Evolutionary conservation across 2,113 vertebrate species (phyloP), one percentile per base, ranked within the genome.

Genomic region (Ascaphus truei): DNA sequence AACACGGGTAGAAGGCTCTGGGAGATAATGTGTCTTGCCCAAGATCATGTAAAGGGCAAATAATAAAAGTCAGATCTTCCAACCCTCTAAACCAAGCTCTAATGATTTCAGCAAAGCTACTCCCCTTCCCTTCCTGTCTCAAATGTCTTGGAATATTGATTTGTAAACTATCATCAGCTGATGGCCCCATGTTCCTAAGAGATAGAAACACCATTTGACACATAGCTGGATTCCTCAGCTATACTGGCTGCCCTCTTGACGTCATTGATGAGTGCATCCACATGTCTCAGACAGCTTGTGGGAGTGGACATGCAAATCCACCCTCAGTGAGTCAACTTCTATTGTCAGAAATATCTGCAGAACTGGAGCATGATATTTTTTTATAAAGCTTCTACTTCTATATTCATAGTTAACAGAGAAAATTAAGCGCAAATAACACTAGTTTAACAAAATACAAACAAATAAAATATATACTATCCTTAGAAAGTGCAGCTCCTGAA

Each of bases 21-120:
- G 33, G 67, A 47, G 56, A 69, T 61, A 61, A 48, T 69, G 47
- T 61, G 34, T 69, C 67, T 37, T 41, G 25, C 56, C 30, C 67
- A 69, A 52, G 56, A 61, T 60, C 67, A 69, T n/a, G 41, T 52
- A 60, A 48, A 69, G 67, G 67, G 56, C 67, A 61, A 48, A 60
- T 52, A 51, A 69, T 37, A 69, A 69, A 69, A 61, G 67, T 61
- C 57, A 69, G 20, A 34, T 52, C 61, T 69, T 69, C 47, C 56
- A 60, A 25, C 52, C 65, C 67, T 69, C 57, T 69, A 61, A 41
- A 61, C 55, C 31, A 61, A 69, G 34, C 56, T 61, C 31, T 69
- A 69, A 69, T 69, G 57, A 69, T 61, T 61, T 61, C 45, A 69
- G 25, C 56, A 20, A 68, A 68, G 30, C 43, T 50, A 50, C 56